Percentiles rank a stretch among this genome's conserved stretches.
These are phyloP conservation scores for Cephus pulcher DNA, from an alignment of 2,888 invertebrate species.

Conservation along the genomic window DNA sequence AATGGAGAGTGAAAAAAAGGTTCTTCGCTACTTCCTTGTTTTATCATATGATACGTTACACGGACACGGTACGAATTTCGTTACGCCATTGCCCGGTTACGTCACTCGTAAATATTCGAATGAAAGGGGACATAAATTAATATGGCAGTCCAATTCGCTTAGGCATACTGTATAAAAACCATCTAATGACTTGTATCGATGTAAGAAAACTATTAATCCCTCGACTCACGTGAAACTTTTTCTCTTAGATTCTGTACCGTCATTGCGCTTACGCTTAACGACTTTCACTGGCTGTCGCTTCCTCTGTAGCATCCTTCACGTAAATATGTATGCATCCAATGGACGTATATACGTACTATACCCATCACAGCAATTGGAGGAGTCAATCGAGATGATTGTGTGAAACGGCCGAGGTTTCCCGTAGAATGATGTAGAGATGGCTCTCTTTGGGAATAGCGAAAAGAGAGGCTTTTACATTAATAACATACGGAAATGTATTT, in stretches of 20 bases:
- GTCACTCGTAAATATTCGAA: neutral
- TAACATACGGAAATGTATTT: neutral
- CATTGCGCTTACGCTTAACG: neutral
- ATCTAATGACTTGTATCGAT: neutral
- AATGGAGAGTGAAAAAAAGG: slow-evolving; percentile 5
- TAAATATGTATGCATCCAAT: neutral
- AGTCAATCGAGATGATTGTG: neutral
- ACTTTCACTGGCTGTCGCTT: neutral
- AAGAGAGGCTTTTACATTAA: neutral
- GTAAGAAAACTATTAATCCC: neutral
- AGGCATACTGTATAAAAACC: neutral
- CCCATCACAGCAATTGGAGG: neutral
- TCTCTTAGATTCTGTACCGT: neutral
- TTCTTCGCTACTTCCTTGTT: slow-evolving; percentile 3
- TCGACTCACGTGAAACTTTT: neutral
- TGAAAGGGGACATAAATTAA: neutral
- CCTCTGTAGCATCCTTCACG: neutral
- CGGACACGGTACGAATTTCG: neutral
- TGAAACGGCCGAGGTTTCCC: neutral
- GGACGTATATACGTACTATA: neutral
- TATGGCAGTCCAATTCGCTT: neutral
- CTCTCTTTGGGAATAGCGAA: neutral
- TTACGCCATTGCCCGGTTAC: neutral
- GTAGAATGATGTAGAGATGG: neutral
- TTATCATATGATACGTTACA: neutral